A percentile compares a stretch with the other conserved stretches of the same genome.
These are phyloP conservation scores for Aviceda subcristata DNA, from an alignment of 2,113 vertebrate species.

Conservation along the genomic window DNA sequence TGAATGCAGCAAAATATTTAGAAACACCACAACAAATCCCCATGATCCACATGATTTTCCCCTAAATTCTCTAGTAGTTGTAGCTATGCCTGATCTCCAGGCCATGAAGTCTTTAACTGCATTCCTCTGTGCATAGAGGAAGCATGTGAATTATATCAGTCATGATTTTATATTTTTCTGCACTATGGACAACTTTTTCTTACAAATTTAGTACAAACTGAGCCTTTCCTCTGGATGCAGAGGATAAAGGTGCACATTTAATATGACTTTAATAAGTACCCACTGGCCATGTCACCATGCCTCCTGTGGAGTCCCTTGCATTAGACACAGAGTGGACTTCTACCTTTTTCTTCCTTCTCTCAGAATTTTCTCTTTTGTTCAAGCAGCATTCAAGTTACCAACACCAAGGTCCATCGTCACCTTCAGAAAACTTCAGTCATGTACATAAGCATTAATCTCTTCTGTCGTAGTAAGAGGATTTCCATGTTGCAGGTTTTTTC, in stretches of 20 bases:
- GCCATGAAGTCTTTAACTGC: not conserved
- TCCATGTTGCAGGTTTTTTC: rapidly evolving
- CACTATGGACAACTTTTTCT: not conserved
- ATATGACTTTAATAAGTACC: not conserved
- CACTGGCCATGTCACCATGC: rapidly evolving
- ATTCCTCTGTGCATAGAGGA: not conserved
- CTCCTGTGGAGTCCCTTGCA: not conserved
- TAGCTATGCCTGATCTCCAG: not conserved
- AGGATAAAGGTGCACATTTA: not conserved
- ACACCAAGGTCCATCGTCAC: not conserved
- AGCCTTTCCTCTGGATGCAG: not conserved
- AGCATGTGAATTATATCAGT: not conserved
- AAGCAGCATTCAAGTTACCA: not conserved
- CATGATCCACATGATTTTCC: not conserved
- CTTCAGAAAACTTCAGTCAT: not conserved
- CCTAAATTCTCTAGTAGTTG: not conserved
- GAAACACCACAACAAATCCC: not conserved
- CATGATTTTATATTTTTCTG: not conserved
- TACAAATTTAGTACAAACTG: not conserved
- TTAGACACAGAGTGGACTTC: not conserved
- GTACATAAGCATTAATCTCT: not conserved
- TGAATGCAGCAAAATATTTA: not conserved
- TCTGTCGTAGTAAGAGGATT: not conserved
- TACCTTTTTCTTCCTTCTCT: not conserved
- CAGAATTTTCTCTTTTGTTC: not conserved